Percentiles rank a stretch among this genome's conserved stretches.
phyloP scores from a whole-genome alignment of 2,113 vertebrate genomes.

The Indicator maculatus region DNA sequence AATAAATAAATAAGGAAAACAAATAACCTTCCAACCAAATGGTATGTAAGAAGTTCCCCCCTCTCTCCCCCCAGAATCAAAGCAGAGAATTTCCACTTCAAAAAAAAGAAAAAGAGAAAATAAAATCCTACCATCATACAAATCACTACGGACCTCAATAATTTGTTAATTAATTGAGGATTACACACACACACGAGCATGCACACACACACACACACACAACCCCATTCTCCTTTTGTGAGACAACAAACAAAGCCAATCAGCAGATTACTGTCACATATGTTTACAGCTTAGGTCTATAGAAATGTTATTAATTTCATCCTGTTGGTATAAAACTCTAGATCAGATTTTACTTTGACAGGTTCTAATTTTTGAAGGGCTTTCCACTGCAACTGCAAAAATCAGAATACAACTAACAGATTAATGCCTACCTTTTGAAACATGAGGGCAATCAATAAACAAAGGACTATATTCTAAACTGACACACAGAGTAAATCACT shows the following conservation, averaged over 20 bases:
- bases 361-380: conserved; percentile 36
- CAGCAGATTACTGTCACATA: conserved; percentile 59
- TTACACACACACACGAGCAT: neutral
- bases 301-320: conserved; percentile 49
- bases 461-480: conserved; percentile 20
- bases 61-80: neutral
- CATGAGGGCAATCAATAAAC: conserved; percentile 19
- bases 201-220: rapidly evolving
- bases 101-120: conserved; percentile 20
- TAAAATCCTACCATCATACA: conserved; percentile 26
- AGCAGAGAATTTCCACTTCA: neutral
- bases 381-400: conserved; percentile 42
- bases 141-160: conserved; percentile 33
- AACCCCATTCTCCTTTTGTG: conserved; percentile 17
- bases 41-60: neutral
- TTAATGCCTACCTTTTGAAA: conserved; percentile 34
- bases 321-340: conserved; percentile 50
- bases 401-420: neutral
- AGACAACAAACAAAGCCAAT: conserved; percentile 61
- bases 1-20: conserved; percentile 27
- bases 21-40: conserved; percentile 9
- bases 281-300: conserved; percentile 44
- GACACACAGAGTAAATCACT: neutral
- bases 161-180: conserved; percentile 73
- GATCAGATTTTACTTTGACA: conserved; percentile 56